These are phyloP conservation scores for Pseudochromis fuscus DNA, from an alignment of 2,797 vertebrate genomes.

Conservation along the genomic window DNA sequence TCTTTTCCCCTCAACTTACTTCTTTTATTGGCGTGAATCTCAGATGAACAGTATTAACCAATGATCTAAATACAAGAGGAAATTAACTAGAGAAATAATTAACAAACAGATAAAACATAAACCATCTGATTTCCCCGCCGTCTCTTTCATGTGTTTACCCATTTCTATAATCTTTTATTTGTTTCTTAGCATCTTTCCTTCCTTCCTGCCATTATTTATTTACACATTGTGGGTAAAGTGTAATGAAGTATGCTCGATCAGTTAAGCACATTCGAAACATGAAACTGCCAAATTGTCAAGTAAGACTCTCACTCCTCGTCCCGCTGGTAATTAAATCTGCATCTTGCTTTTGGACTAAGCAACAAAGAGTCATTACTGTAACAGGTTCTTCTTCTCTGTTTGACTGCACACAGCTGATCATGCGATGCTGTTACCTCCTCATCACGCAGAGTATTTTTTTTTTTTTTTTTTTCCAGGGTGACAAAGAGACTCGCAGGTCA, in stretches of 20 bases:
- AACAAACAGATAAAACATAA: slow-evolving; percentile 67
- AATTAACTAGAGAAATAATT: slow-evolving; percentile 70
- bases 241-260: neutral
- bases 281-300: slow-evolving; percentile 14
- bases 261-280: neutral
- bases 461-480: slow-evolving; percentile 58
- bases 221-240: slow-evolving; percentile 8
- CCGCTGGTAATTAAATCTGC: slow-evolving; percentile 52
- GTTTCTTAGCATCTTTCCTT: slow-evolving; percentile 12
- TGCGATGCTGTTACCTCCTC: slow-evolving; percentile 61
- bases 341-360: slow-evolving; percentile 30
- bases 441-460: slow-evolving; percentile 77
- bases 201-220: neutral
- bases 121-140: slow-evolving; percentile 67
- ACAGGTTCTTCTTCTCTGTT: slow-evolving; percentile 41
- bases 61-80: slow-evolving; percentile 64
- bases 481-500: slow-evolving; percentile 61
- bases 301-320: slow-evolving; percentile 22
- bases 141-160: slow-evolving; percentile 60
- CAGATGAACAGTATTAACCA: slow-evolving; percentile 63
- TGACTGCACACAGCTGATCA: slow-evolving; percentile 42
- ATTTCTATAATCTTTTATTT: slow-evolving; percentile 49
- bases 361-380: slow-evolving; percentile 46
- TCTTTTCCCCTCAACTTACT: slow-evolving; percentile 32
- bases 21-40: slow-evolving; percentile 64